Base-by-base conservation (phyloP, 1,140 invertebrate species). In the Himalopsyche phryganea region DNA sequence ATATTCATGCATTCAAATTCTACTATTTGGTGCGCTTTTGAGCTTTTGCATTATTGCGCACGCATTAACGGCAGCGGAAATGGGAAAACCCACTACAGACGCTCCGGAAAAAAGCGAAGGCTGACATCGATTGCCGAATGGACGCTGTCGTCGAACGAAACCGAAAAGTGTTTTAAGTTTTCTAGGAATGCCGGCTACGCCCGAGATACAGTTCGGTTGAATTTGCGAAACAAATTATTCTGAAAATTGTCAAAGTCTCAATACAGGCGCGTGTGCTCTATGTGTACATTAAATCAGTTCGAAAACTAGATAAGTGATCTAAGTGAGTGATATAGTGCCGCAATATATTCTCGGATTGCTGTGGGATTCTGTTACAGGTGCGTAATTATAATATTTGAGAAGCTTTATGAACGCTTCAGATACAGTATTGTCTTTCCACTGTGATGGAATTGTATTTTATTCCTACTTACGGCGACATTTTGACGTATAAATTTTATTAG, bases 31-130 rank as follows among this genome's bases (percentile, higher is more conserved):
- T 46, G 44, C 44, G 44, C n/a, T 23, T 19, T 46, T 5, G 14
- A 46, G 19, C 44, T n/a, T 46, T 18, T 46, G 44, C 44, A 46
- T 23, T 19, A 19, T 9, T 50, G 48, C 48, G 48, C 48, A 50
- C 48, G 48, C 48, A 38, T 36, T 9, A 10, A n/a, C 48, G 48
- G 48, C 48, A 50, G 38, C 50, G 50, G 50, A 52, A 42, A 42
- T 28, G 40, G 50, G 50, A 23, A 40, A 52, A 52, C 36, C 50
- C 50, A 52, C 36, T 44, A 45, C 23, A 42, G 50, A 52, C 50
- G 50, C 50, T 44, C 19, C 40, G 19, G 18, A 52, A 52, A 52
- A 28, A 15, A 42, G 38, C 19, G 40, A 50, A 33, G 48, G 20
- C 20, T 46, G 44, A 49, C 47, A 49, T 49, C 32, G 47, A 49